Conservation (phyloP, 2,888 invertebrate genomes). For the Electrophaes corylata region DNA sequence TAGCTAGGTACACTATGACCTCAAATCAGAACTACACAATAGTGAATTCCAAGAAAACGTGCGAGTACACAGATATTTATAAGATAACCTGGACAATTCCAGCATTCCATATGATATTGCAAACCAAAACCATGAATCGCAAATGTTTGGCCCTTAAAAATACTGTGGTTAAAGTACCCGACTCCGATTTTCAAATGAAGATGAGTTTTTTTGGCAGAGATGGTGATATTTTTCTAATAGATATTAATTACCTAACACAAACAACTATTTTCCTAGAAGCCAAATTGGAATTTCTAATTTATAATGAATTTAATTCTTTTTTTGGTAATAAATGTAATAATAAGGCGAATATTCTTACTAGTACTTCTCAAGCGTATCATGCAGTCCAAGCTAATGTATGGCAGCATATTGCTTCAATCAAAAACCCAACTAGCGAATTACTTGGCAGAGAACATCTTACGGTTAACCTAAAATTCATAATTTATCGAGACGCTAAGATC, state of each 20-base stretch:
- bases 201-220: conserved; percentile 72
- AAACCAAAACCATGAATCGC: conserved; percentile 37
- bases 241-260: conserved; percentile 71
- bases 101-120: conserved; percentile 19
- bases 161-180: conserved; percentile 42
- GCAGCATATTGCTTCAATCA: conserved; percentile 50
- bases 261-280: conserved; percentile 68
- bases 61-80: conserved; percentile 33
- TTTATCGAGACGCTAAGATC: conserved; percentile 56
- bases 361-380: conserved; percentile 62
- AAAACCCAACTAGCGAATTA: too few relatives aligned
- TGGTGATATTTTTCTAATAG: conserved; percentile 59
- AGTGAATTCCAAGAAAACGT: too few relatives aligned
- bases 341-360: too few relatives aligned
- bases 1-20: too few relatives aligned
- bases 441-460: not conserved
- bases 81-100: conserved; percentile 74
- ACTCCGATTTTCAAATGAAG: conserved; percentile 68
- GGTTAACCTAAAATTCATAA: not conserved
- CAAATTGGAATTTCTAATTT: too few relatives aligned
- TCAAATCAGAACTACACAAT: too few relatives aligned
- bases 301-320: too few relatives aligned
- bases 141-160: conserved; percentile 69
- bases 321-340: too few relatives aligned
- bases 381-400: conserved; percentile 74